Base-by-base conservation (phyloP, 2,888 invertebrate species). In the Neoascia interrupta region DNA sequence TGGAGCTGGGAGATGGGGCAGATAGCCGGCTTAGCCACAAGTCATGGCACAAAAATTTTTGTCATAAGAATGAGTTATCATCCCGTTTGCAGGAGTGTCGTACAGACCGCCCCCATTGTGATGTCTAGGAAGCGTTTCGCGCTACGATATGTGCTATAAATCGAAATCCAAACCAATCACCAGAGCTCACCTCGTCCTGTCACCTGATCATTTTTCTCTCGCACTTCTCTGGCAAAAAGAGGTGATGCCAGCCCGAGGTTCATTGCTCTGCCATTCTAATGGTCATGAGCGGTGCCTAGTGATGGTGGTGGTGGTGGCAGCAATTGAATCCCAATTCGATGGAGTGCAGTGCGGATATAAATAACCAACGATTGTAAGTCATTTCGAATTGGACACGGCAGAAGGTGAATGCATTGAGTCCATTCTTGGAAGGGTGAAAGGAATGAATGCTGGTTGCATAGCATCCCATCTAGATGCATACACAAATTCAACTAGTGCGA, bases 91-190 rank as follows among this genome's bases (percentile, higher is more conserved):
- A 31, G 31, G 43, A 60, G 16, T 54, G 54, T 26, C 37, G 43
- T 11, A 28, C 18, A 39, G 31, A 51, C 72, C 76, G 72, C 76
- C 76, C 76, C 72, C 76, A 76, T 72, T 66, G 58, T 60, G 64
- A 41, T n/a, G n/a, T n/a, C n/a, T 49, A 68, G 68, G 68, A 68
- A 68, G 58, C 58, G 49, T 68, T 58, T 68, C 49, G 34, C 6
- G 21, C 36, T 31, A 8, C 51, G 68, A 58, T 58, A 43, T 51
- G 68, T 58, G 68, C 49, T 41, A 68, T 68, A 68, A 68, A 68
- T 76, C 76, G 72, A 72, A 76, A 76, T 72, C 72, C 72, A 76
- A 72, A 76, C 64, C 76, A 76, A 76, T 76, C 76, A 76, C 76
- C 64, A 47, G 41, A 41, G 72, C 76, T 76, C 66, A 73, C 79